phyloP scores from a whole-genome alignment of 1,140 invertebrate species.

The Lysiphlebus fabarum region DNA sequence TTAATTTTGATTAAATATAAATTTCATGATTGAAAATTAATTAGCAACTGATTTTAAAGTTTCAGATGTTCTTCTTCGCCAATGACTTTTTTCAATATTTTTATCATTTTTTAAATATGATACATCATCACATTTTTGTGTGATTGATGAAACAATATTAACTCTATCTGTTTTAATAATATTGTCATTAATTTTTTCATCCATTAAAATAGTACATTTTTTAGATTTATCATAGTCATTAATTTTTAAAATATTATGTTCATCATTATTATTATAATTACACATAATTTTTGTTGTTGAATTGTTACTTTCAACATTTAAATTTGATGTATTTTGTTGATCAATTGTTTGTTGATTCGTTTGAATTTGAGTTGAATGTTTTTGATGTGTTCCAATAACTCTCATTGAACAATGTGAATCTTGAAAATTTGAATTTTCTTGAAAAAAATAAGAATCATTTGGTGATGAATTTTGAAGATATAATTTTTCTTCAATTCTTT shows the following conservation, averaged over 20 bases:
- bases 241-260: neutral
- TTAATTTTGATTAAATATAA: too few relatives aligned
- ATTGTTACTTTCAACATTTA: neutral
- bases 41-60: conserved; percentile 26
- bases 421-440: conserved; percentile 32
- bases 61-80: conserved; percentile 37
- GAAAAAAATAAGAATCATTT: conserved; percentile 34
- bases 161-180: conserved; percentile 17
- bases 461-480: conserved; percentile 36
- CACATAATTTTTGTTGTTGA: neutral
- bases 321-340: neutral
- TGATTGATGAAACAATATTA: conserved; percentile 37
- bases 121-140: conserved; percentile 19
- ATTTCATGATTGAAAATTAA: neutral
- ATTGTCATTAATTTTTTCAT: neutral
- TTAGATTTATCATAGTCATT: neutral
- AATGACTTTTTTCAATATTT: conserved; percentile 27
- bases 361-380: neutral
- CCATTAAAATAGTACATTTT: neutral
- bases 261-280: neutral
- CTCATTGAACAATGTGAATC: neutral
- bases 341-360: too few relatives aligned
- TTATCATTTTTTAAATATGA: conserved; percentile 7
- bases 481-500: conserved; percentile 50
- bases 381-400: neutral